phyloP scores from a whole-genome alignment of 2,888 invertebrate genomes.

The Oligia strigilis region DNA sequence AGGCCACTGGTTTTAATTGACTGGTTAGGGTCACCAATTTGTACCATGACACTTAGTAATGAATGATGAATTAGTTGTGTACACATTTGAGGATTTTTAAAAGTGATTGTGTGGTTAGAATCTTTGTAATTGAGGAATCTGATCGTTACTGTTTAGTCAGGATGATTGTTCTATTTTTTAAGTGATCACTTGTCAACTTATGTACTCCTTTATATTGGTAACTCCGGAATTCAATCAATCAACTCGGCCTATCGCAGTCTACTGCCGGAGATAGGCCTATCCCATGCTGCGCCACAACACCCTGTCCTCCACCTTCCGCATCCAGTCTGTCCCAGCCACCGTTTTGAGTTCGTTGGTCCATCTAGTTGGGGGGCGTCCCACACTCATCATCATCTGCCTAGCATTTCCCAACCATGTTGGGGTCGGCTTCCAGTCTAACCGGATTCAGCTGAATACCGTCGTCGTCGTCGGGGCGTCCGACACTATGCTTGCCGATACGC shows the following conservation, averaged over 20 bases:
- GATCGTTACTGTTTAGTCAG: not conserved
- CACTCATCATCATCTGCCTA: not conserved
- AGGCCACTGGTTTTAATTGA: conserved; percentile 61
- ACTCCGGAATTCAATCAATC: not conserved
- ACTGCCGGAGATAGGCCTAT: not conserved
- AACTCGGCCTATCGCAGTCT: not conserved
- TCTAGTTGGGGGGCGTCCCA: not conserved
- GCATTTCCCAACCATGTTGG: too few species aligned
- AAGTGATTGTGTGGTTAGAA: conserved; percentile 26
- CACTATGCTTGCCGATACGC: not conserved
- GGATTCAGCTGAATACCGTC: too few species aligned
- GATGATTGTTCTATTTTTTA: conserved; percentile 2
- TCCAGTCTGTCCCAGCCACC: not conserved
- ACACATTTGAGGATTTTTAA: conserved; percentile 45
- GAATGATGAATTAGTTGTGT: conserved; percentile 40
- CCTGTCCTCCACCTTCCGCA: not conserved
- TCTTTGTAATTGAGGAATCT: conserved; percentile 27
- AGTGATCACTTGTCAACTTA: not conserved
- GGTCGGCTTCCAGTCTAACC: too few species aligned
- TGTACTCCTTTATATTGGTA: not conserved
- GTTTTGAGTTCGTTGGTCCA: not conserved
- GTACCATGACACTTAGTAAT: conserved; percentile 30
- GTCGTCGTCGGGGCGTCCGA: not conserved
- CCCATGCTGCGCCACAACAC: not conserved
- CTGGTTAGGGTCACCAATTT: conserved; percentile 54